Evolutionary conservation across 1,140 invertebrate species (phyloP), one percentile per base, ranked within the genome.

Genomic region (Tetragnatha versicolor): DNA sequence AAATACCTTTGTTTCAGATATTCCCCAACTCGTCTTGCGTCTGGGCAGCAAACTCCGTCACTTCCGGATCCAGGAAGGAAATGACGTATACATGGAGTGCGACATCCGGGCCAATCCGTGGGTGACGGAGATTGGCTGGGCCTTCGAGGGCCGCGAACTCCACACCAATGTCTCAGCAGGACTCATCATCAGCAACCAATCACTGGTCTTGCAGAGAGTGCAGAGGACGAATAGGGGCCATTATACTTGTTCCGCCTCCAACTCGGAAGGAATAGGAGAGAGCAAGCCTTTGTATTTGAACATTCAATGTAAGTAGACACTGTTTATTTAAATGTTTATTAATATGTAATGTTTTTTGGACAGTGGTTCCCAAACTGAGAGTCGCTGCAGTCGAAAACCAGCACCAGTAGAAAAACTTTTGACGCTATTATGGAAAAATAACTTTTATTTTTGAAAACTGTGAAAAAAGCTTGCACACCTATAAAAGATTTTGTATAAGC

Each of bases 241-340:
- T 85, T 95, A 95, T 84, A 91, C 92, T 2, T 95, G 94, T 83
- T 91, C 92, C 1, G 94, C 94, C 1, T 93, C 93, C 22, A 96
- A 96, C 82, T 92, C 94, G 2, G 93, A 95, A 85, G 94, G 94
- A 14, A 93, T 95, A 83, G 93, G 93, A 22, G 90, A 91, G 79
- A 94, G 93, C 70, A 92, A 93, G 81, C 89, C 87, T 33, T 90
- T 95, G 6, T 90, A 92, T 82, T 88, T 96, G 70, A 93, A 92
- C 89, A 91, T 96, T 82, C 93, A 95, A 90, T 95, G 93, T 94
- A 88, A 93, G 92, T 93, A 85, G n/a, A n/a, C 31, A 45, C 0
- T 20, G 9, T 53, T 53, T 7, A 12, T 53, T 53, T 12, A 42
- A 53, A 53, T 53, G 9, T 53, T 53, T 9, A 53, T n/a, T 25